Percentiles rank a stretch among this genome's conserved stretches.
Conservation (phyloP, 1,140 invertebrate species). For the Aphelenchoides avenae region DNA sequence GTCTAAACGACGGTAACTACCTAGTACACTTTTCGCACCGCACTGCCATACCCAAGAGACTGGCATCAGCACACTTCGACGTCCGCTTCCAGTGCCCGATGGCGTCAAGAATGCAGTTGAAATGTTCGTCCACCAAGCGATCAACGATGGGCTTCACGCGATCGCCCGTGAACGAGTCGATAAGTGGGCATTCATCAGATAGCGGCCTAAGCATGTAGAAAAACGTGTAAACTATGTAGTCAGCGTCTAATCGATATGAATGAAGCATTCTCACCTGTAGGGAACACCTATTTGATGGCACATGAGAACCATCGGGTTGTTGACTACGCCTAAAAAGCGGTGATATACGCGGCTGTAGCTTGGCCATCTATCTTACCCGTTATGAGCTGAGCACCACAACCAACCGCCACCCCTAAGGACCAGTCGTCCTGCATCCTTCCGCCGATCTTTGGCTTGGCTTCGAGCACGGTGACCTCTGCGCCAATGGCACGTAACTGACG, state of each 20-base stretch:
- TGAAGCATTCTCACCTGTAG: slow-evolving; percentile 31
- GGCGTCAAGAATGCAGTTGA: slow-evolving; percentile 62
- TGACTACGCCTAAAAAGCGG: slow-evolving; percentile 61
- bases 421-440: slow-evolving; percentile 61
- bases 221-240: slow-evolving; percentile 10
- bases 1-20: slow-evolving; percentile 13
- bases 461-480: slow-evolving; percentile 61
- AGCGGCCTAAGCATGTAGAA: slow-evolving; percentile 17
- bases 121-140: slow-evolving; percentile 61
- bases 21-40: neutral
- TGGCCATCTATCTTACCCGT: slow-evolving; percentile 47
- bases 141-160: slow-evolving; percentile 49
- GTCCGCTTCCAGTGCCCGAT: slow-evolving; percentile 60
- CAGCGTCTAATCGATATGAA: neutral
- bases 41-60: slow-evolving; percentile 55
- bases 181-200: slow-evolving; percentile 42
- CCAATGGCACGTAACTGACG: slow-evolving; percentile 61
- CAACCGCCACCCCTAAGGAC: slow-evolving; percentile 55
- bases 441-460: slow-evolving; percentile 61
- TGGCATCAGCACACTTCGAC: slow-evolving; percentile 50
- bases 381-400: slow-evolving; percentile 61
- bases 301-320: slow-evolving; percentile 63
- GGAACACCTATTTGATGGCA: slow-evolving; percentile 60
- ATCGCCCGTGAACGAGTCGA: slow-evolving; percentile 51
- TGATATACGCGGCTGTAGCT: slow-evolving; percentile 55